These are phyloP conservation scores for Aplocera efformata DNA, from an alignment of 2,888 invertebrate genomes.

Conservation along the genomic window DNA sequence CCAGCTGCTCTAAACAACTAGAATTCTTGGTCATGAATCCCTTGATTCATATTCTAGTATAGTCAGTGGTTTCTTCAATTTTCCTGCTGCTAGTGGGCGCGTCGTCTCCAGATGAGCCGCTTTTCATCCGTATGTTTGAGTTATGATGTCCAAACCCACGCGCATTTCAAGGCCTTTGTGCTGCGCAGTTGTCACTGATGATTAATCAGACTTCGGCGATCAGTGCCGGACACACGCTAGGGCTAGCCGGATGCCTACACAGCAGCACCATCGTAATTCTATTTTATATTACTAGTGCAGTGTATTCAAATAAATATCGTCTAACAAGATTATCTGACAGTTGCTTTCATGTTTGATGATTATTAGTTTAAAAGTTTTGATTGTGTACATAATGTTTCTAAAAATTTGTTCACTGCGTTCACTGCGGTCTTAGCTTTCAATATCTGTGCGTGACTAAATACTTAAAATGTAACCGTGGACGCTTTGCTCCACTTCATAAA, in stretches of 20 bases:
- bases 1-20: too few species aligned
- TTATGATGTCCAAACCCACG: constrained; percentile 71
- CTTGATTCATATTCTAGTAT: too few species aligned
- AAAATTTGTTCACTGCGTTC: too few species aligned
- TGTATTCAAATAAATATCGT: too few species aligned
- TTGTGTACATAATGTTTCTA: too few species aligned
- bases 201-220: constrained; percentile 67
- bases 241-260: constrained; percentile 45
- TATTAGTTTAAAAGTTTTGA: too few species aligned
- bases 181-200: constrained; percentile 74
- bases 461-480: background rate
- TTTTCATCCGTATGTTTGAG: constrained; percentile 42
- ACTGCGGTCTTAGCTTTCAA: too few species aligned
- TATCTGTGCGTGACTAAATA: too few species aligned
- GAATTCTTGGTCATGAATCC: too few species aligned
- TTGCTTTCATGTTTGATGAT: too few species aligned
- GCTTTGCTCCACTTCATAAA: constrained; percentile 18
- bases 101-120: constrained; percentile 52
- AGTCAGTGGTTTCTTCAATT: constrained; percentile 24
- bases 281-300: constrained; percentile 2
- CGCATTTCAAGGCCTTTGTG: constrained; percentile 61
- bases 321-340: too few species aligned
- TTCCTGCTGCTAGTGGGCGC: constrained; percentile 24
- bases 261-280: constrained; percentile 1
- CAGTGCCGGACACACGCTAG: constrained; percentile 68